Conservation (phyloP, 2,797 vertebrate species). For the Parauchenoglanis punctatus region DNA sequence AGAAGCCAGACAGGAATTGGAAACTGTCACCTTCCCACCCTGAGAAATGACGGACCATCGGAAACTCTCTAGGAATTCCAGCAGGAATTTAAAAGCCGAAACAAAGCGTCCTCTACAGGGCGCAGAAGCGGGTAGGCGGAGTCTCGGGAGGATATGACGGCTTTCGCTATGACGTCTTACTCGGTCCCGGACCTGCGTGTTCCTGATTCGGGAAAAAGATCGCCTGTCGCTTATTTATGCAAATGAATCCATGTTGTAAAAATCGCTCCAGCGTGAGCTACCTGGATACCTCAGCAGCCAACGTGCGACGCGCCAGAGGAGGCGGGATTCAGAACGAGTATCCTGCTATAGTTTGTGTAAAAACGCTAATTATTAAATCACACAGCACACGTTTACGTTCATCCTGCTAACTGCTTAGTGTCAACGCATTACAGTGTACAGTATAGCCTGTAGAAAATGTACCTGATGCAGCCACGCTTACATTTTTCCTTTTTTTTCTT, state of each 20-base stretch:
- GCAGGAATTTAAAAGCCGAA: background rate
- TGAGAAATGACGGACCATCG: background rate
- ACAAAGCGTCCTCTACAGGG: background rate
- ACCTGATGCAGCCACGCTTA: background rate
- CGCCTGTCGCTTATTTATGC: background rate
- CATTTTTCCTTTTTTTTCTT: background rate
- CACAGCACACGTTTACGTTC: background rate
- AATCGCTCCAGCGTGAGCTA: background rate
- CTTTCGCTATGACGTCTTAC: background rate
- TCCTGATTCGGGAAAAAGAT: background rate
- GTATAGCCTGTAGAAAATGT: background rate
- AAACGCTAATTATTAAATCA: background rate
- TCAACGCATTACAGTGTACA: background rate
- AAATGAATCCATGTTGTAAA: background rate
- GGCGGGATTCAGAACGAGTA: background rate
- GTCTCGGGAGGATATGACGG: background rate
- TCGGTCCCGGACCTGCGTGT: background rate
- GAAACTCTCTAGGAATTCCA: background rate
- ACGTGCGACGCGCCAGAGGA: background rate
- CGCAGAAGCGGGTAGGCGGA: background rate
- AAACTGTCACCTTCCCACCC: background rate
- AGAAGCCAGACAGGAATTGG: background rate
- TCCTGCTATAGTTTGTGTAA: background rate
- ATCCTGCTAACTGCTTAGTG: background rate
- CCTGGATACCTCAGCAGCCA: too few species aligned